These are phyloP conservation scores for Andricus quercusramuli DNA, from an alignment of 2,888 invertebrate genomes.

Conservation along the genomic window DNA sequence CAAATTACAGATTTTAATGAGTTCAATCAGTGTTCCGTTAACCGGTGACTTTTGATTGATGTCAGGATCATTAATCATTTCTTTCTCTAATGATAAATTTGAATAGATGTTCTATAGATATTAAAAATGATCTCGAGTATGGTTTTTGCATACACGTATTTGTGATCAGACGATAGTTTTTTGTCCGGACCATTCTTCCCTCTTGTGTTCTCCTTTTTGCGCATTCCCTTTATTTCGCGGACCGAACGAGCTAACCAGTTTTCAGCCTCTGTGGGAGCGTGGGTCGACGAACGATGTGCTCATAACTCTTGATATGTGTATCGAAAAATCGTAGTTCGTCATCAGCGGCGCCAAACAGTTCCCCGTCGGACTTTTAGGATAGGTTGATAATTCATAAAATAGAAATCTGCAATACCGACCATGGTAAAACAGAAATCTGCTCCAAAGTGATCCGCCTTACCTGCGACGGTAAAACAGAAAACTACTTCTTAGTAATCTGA, in stretches of 20 bases:
- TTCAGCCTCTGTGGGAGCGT: constrained; percentile 63
- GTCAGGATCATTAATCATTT: constrained; percentile 18
- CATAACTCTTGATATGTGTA: constrained; percentile 70
- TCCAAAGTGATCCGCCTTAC: background rate
- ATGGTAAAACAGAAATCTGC: background rate
- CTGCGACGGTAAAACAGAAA: background rate
- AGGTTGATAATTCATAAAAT: constrained; percentile 43
- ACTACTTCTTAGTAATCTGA: background rate
- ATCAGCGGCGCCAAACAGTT: constrained; percentile 45
- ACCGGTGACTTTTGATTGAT: background rate
- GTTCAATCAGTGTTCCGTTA: background rate
- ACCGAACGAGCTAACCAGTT: constrained; percentile 68
- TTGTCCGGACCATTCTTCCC: constrained; percentile 62
- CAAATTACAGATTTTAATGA: background rate
- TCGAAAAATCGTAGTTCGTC: constrained; percentile 58
- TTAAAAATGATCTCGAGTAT: constrained; percentile 39
- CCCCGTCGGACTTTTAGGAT: constrained; percentile 37
- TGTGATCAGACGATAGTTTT: constrained; percentile 63
- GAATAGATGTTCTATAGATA: constrained; percentile 23
- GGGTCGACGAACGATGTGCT: constrained; percentile 73
- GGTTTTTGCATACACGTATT: constrained; percentile 56
- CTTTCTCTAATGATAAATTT: constrained; percentile 19
- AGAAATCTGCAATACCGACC: background rate
- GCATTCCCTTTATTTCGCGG: constrained; percentile 63
- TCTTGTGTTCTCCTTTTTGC: constrained; percentile 52